phyloP scores from a whole-genome alignment of 2,113 vertebrate species.

The Xenopus laevis region DNA sequence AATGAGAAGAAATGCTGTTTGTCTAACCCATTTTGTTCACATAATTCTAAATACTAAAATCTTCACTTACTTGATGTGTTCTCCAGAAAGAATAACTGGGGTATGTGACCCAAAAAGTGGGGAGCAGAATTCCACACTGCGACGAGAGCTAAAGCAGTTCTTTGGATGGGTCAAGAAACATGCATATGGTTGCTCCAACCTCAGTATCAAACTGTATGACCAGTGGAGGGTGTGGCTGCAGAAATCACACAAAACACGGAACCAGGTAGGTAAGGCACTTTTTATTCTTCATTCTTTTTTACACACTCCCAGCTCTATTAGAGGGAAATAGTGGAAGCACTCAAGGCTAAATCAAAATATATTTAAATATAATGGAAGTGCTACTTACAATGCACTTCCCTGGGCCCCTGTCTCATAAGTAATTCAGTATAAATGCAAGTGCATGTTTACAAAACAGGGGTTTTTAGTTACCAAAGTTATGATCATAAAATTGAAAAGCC shows the following conservation, averaged over 20 bases:
- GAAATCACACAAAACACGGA: slow-evolving; percentile 95
- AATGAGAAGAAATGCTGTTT: too few species aligned
- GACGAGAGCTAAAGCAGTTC: slow-evolving; percentile 95
- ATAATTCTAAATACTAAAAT: too few species aligned
- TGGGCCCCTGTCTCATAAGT: too few species aligned
- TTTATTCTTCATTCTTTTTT: slow-evolving; percentile 34
- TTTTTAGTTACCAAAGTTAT: too few species aligned
- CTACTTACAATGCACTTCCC: too few species aligned
- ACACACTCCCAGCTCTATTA: background rate
- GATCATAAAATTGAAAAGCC: too few species aligned
- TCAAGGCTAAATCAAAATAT: too few species aligned
- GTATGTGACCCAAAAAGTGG: slow-evolving; percentile 87
- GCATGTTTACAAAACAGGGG: too few species aligned
- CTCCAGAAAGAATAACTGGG: slow-evolving; percentile 69
- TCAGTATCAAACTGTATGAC: slow-evolving; percentile 96
- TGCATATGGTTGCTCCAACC: slow-evolving; percentile 88
- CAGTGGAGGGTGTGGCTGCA: slow-evolving; percentile 97
- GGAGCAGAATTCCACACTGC: slow-evolving; percentile 88
- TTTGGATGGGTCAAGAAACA: slow-evolving; percentile 96
- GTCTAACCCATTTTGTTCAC: too few species aligned
- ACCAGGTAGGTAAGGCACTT: slow-evolving; percentile 93
- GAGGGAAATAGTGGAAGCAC: too few species aligned
- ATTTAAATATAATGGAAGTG: too few species aligned
- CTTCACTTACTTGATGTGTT: background rate
- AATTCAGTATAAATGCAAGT: too few species aligned